Evolutionary conservation across 2,797 vertebrate species (phyloP), one percentile per base, ranked within the genome.

Genomic region (Alcedo atthis): DNA sequence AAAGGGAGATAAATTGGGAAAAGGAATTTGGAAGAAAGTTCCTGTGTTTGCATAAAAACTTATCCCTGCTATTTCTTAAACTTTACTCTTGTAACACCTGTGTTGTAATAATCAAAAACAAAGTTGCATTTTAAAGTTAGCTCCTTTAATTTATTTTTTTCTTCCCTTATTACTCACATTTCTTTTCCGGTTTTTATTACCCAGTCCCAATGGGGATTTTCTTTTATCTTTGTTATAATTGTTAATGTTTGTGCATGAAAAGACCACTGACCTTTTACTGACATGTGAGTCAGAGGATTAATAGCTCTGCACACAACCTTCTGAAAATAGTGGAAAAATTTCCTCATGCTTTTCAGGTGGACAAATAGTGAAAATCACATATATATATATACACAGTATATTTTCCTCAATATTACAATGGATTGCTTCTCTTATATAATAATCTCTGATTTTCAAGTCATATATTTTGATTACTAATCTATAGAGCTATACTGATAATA

Each of bases 161-260:
- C 89, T 89, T 95, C 74, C 68, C 51, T 28, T 80, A 15, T 91
- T 94, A 88, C 68, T 94, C 88, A 94, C 40, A 75, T 95, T 92
- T 89, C 71, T 94, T 90, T 95, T 96, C 95, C 49, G 46, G 71
- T 91, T 96, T 93, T 92, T 93, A 93, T 95, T 96, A 90, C 89
- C 81, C 81, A 89, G 78, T 37, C 78, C 71, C 81, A 71, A 26
- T 78, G 83, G 90, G 89, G 78, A 91, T 91, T 90, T 95, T 95
- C 78, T 92, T 90, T 87, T 85, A 91, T 86, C 91, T 93, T 94
- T 91, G 54, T 90, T 86, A 57, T 88, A 85, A 79, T 84, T 87
- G 80, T 81, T 87, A 68, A 63, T 1, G 22, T 82, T 66, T 51
- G 46, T 64, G 54, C 69, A 71, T 45, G 58, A 89, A 58, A 94